These are phyloP conservation scores for Harmothoe impar DNA, from an alignment of 2,888 invertebrate genomes.

Conservation along the genomic window DNA sequence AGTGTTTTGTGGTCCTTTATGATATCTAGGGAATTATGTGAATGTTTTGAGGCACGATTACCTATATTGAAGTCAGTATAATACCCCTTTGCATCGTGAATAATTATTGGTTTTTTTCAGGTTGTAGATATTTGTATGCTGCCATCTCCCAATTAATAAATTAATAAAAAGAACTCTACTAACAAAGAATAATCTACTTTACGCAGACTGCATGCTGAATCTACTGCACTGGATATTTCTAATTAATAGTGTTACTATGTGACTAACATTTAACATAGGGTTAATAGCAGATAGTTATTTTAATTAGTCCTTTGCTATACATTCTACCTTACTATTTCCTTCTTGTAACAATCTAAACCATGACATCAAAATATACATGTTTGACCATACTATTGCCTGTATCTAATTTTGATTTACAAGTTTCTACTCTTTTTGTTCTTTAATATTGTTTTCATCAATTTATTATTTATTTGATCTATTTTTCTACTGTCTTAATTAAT, in stretches of 20 bases:
- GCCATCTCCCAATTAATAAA: neutral
- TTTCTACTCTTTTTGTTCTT: neutral
- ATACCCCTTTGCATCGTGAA: neutral
- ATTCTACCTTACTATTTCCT: too few species aligned
- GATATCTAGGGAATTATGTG: neutral
- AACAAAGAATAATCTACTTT: neutral
- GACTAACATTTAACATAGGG: too few species aligned
- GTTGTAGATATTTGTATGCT: neutral
- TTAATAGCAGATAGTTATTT: neutral
- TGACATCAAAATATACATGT: too few species aligned
- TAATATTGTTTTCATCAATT: too few species aligned
- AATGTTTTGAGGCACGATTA: constrained; percentile 8
- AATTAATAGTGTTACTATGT: neutral
- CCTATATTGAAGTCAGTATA: neutral
- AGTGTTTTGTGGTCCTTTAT: constrained; percentile 18
- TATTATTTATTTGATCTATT: too few species aligned
- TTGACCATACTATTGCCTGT: too few species aligned
- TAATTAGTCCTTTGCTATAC: too few species aligned
- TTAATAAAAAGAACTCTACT: too few species aligned
- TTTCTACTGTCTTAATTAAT: too few species aligned
- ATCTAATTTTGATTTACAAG: neutral
- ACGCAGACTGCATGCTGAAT: neutral
- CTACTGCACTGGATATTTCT: neutral
- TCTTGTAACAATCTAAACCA: too few species aligned
- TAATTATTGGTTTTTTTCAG: neutral